Percentiles rank a stretch among this genome's conserved stretches.
Evolutionary conservation across 2,888 invertebrate species (phyloP).

Genomic region (Pyrrhia umbra): DNA sequence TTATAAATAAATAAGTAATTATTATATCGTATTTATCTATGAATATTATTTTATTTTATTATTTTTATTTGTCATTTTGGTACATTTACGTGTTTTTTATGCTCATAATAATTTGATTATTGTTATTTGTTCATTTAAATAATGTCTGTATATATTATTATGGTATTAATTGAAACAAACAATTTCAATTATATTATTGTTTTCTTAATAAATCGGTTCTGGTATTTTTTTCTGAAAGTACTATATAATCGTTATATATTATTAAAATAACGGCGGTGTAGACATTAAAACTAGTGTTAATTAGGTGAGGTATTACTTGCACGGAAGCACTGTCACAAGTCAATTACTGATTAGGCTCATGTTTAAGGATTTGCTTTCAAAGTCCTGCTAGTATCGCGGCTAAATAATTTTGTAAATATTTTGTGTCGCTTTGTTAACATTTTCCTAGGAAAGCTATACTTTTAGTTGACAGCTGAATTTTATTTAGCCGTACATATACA

Average conservation of each 20-base stretch:
- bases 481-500: not conserved
- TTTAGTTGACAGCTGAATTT: conserved; percentile 11
- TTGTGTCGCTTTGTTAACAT: conserved; percentile 68
- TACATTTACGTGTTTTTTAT: too few relatives aligned
- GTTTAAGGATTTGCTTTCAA: conserved; percentile 83
- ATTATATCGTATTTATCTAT: not conserved
- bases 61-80: not conserved
- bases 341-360: conserved; percentile 89
- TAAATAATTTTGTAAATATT: conserved; percentile 76
- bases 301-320: conserved; percentile 70
- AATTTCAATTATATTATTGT: too few relatives aligned
- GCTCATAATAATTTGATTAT: too few relatives aligned
- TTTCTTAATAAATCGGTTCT: too few relatives aligned
- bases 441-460: conserved; percentile 19
- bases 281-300: conserved; percentile 23
- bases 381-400: conserved; percentile 72
- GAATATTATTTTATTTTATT: not conserved
- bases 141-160: too few relatives aligned
- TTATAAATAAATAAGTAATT: not conserved
- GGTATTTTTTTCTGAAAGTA: too few relatives aligned
- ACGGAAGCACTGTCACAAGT: conserved; percentile 87
- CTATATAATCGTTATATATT: too few relatives aligned
- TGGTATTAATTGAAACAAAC: too few relatives aligned
- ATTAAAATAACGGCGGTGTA: conserved; percentile 11
- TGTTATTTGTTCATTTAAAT: too few relatives aligned